Evolutionary conservation across 2,797 vertebrate species (phyloP).

Genomic region (Chaunax sp.): DNA sequence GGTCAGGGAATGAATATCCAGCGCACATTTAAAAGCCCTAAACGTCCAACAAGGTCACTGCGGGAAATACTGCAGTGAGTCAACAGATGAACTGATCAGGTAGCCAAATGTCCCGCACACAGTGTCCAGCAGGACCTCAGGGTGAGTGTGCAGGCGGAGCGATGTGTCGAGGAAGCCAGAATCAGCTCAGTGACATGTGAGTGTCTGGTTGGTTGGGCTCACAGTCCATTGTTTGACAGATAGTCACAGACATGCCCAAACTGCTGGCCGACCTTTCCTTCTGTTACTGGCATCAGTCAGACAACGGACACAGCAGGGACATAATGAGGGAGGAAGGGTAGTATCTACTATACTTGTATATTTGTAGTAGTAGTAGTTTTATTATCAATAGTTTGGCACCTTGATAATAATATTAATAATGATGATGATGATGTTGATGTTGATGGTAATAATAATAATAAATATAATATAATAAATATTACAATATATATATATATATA

Average conservation of each 20-base stretch:
- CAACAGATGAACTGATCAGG: constrained; percentile 21
- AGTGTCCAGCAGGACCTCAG: constrained; percentile 64
- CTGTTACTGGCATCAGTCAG: constrained; percentile 50
- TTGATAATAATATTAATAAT: constrained; percentile 31
- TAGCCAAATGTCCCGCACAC: constrained; percentile 26
- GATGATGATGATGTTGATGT: no score
- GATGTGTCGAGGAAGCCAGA: constrained; percentile 20
- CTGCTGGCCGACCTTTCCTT: constrained; percentile 36
- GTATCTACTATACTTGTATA: constrained; percentile 24
- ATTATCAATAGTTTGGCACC: constrained; percentile 13
- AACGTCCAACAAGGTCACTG: constrained; percentile 54
- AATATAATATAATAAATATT: no score
- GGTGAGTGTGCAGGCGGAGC: constrained; percentile 39
- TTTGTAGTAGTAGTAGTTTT: no score
- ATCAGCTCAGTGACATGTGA: constrained; percentile 53
- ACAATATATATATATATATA: no score
- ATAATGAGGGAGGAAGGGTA: constrained; percentile 14
- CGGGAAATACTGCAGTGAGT: constrained; percentile 18
- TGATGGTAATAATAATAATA: no score
- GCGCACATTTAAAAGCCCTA: constrained; percentile 5
- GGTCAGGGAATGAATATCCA: not conserved
- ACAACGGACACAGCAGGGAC: constrained; percentile 16
- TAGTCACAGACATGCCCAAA: constrained; percentile 62
- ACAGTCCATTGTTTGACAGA: constrained; percentile 63
- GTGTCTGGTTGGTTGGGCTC: constrained; percentile 55